These are phyloP conservation scores for Ceratosolen solmsi DNA, from an alignment of 1,140 invertebrate species.

Conservation along the genomic window DNA sequence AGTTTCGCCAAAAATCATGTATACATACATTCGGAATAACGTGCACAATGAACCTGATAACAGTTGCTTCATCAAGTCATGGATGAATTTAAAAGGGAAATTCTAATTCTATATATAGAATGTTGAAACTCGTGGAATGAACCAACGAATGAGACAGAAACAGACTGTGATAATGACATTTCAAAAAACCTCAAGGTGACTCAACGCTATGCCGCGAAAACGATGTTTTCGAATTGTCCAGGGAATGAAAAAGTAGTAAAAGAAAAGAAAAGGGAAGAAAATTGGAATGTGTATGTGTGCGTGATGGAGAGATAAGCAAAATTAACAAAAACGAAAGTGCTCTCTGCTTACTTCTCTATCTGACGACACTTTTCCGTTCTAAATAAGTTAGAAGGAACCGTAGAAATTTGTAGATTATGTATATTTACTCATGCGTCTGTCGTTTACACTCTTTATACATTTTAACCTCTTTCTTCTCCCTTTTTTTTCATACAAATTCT, in stretches of 20 bases:
- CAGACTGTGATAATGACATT: conserved; percentile 20
- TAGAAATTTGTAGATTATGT: not conserved
- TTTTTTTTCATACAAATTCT: too few relatives aligned
- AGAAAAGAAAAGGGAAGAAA: not conserved
- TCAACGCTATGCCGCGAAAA: not conserved
- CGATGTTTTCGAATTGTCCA: not conserved
- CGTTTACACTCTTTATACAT: not conserved
- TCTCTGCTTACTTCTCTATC: not conserved
- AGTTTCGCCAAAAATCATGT: too few relatives aligned
- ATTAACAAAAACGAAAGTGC: not conserved
- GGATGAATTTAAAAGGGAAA: not conserved
- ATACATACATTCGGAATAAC: not conserved
- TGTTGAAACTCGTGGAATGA: not conserved
- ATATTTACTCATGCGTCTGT: not conserved
- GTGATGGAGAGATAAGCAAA: not conserved
- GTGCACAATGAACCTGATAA: not conserved
- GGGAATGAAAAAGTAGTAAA: not conserved
- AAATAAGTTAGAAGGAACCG: not conserved
- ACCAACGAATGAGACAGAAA: not conserved
- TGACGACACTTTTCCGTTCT: conserved; percentile 20
- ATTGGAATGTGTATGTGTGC: too few relatives aligned
- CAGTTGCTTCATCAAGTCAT: too few relatives aligned
- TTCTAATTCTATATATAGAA: conserved; percentile 28
- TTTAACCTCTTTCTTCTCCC: not conserved
- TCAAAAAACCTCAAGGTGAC: conserved; percentile 18